Base-by-base conservation (phyloP, 2,113 vertebrate genomes). In the Chionomys nivalis region DNA sequence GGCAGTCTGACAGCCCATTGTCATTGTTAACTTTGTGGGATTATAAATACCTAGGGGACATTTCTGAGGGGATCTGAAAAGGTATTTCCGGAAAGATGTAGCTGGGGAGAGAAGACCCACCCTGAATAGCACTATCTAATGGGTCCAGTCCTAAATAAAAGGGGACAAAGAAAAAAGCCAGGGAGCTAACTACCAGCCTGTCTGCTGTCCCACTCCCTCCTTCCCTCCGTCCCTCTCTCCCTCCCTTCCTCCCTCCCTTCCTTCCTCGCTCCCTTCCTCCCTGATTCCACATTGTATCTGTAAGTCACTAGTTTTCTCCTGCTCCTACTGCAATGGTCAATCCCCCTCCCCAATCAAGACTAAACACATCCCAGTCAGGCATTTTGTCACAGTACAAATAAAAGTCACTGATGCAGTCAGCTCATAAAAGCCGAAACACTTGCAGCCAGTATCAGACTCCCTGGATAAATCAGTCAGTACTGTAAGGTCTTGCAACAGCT, bases 231-330 rank as follows among this genome's bases (percentile, higher is more conserved):
- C n/a, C n/a, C n/a, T n/a, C n/a, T n/a, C n/a, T n/a, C n/a, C n/a
- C n/a, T n/a, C 4, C 26, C 5, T 14, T 6, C 49, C 12, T 33
- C 68, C 14, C 13, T 16, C 1, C 31, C 31, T 16, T 31, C 11
- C 10, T 66, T 26, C 26, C 31, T 14, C 1, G 7, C 6, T 73
- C 21, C n/a, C 33, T 19, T 7, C 17, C 3, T 21, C 3, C 3
- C 36, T 21, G 42, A 39, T 76, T 78, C 47, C 47, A 33, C 47
- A 33, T 16, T 78, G 26, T 33, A 78, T 28, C 76, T 52, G 16
- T 52, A 52, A 33, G 16, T 78, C 26, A 78, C 28, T 14, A 78
- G 16, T 39, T 78, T 33, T 52, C 13, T 65, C 61, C 19, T 65
- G 82, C 13, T 85, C 82, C 76, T 49, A 49, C 28, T 78, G 28